phyloP scores from a whole-genome alignment of 2,888 invertebrate species.

The Diarsia brunnea region DNA sequence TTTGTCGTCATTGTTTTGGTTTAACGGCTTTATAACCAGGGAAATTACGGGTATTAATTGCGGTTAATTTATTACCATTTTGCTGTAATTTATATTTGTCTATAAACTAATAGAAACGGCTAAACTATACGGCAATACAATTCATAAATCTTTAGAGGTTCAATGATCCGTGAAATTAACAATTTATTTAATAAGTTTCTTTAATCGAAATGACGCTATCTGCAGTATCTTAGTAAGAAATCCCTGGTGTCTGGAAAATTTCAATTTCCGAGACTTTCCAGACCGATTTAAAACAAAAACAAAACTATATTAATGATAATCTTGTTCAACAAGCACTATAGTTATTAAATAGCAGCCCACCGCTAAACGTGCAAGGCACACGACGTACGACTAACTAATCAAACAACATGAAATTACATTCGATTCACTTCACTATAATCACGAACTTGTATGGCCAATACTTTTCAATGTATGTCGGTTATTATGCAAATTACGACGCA shows the following conservation, averaged over 20 bases:
- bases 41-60: slow-evolving; percentile 41
- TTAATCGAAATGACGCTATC: background rate
- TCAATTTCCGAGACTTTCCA: no score
- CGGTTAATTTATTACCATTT: slow-evolving; percentile 12
- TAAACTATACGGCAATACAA: background rate
- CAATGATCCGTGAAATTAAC: no score
- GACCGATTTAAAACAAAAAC: background rate
- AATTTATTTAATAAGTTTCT: background rate
- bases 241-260: background rate
- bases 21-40: slow-evolving; percentile 61
- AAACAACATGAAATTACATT: slow-evolving; percentile 34
- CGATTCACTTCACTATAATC: slow-evolving; percentile 30
- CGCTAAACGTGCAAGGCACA: slow-evolving; percentile 10
- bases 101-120: slow-evolving; percentile 1
- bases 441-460: slow-evolving; percentile 6
- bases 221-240: no score
- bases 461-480: slow-evolving; percentile 30
- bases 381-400: slow-evolving; percentile 7
- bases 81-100: slow-evolving; percentile 1
- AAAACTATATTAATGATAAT: background rate
- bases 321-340: background rate
- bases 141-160: background rate
- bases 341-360: slow-evolving; percentile 4
- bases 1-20: slow-evolving; percentile 74
- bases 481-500: slow-evolving; percentile 17